Base-by-base conservation (phyloP, 2,888 invertebrate species). In the Cantharis rufa region DNA sequence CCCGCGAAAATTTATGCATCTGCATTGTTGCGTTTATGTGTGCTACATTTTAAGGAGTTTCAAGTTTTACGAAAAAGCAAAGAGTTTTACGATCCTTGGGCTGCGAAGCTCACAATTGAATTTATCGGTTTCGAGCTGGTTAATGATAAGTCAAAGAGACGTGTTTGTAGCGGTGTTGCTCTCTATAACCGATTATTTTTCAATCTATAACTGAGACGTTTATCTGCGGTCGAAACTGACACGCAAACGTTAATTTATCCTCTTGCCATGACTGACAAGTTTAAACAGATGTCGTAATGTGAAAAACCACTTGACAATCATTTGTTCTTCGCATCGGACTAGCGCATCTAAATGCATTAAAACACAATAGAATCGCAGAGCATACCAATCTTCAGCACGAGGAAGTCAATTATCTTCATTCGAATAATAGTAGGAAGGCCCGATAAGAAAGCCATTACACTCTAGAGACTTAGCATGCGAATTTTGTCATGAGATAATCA, bases 261-360 rank as follows among this genome's bases (percentile, higher is more conserved):
- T 80, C 76, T 78, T 76, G 75, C 81, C 80, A 76, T 81, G 81
- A 81, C 80, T 80, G 80, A 81, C 80, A 81, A 80, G 78, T 76
- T 73, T 74, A 81, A 81, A 81, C 81, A 81, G 78, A 80, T 80
- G 80, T 78, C 79, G 79, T 76, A 63, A 78, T 72, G 76, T 79
- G 80, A 81, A 81, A 81, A 81, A 82, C 80, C 48, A 78, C 79
- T 81, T 81, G 82, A 82, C 82, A 79, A 79, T 75, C 81, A 81
- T 81, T 82, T 82, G 82, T 83, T 80, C 82, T 48, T 80, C 80
- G 75, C 79, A 75, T 79, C 78, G 69, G 70, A 75, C 64, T 70
- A 71, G 75, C 75, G 74, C 76, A 78, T 78, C 74, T 75, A 76
- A 78, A 78, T 78, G 74, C 75, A 76, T 70, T 16, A 32, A 62